These are phyloP conservation scores for Temnothorax ravouxi DNA, from an alignment of 2,888 invertebrate species.

Conservation along the genomic window DNA sequence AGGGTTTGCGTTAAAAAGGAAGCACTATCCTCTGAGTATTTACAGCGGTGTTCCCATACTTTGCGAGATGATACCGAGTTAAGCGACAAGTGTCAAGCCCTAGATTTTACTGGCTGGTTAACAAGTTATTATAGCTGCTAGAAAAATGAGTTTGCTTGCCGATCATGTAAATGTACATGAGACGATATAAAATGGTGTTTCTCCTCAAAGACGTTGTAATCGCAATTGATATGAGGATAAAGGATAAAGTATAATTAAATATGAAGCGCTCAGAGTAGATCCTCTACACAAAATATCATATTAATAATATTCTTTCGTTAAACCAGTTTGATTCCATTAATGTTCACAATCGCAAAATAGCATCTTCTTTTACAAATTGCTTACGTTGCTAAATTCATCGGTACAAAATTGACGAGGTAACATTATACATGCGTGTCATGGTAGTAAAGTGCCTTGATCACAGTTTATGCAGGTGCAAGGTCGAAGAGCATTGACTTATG, in stretches of 20 bases:
- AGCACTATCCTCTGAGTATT: not conserved
- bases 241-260: slow-evolving; percentile 13
- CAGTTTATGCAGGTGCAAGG: slow-evolving; percentile 27
- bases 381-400: slow-evolving; percentile 35
- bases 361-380: slow-evolving; percentile 21
- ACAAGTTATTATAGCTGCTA: slow-evolving; percentile 32
- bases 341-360: slow-evolving; percentile 17
- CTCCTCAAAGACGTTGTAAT: not conserved
- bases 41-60: not conserved
- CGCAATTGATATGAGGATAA: not conserved
- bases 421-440: slow-evolving; percentile 22
- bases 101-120: slow-evolving; percentile 53
- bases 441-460: slow-evolving; percentile 25
- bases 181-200: slow-evolving; percentile 2
- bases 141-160: slow-evolving; percentile 14
- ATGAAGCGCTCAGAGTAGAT: not conserved
- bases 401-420: slow-evolving; percentile 21
- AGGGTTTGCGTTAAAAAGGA: not conserved
- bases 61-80: slow-evolving; percentile 28
- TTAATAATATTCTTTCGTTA: slow-evolving; percentile 39
- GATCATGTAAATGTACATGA: not conserved
- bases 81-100: slow-evolving; percentile 34
- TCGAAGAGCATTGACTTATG: slow-evolving; percentile 16
- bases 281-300: not conserved
- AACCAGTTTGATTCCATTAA: slow-evolving; percentile 23